phyloP scores from a whole-genome alignment of 2,797 vertebrate species.

The Heterohyrax brucei region DNA sequence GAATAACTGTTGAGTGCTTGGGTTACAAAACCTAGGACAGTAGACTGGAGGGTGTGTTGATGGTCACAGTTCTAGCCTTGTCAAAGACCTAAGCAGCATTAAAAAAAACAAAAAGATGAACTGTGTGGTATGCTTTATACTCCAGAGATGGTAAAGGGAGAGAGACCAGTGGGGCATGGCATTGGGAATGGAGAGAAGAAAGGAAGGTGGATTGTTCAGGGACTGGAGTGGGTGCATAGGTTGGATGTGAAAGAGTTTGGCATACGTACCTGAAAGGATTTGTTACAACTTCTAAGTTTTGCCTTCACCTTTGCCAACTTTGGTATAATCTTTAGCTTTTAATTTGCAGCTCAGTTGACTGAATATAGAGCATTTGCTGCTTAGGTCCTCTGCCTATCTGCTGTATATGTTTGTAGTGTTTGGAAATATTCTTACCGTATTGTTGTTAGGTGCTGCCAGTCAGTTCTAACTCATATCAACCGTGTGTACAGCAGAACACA shows the following conservation, averaged over 20 bases:
- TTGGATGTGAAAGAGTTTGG: background rate
- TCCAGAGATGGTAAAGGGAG: background rate
- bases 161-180: background rate
- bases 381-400: background rate
- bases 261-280: background rate
- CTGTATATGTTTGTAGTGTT: background rate
- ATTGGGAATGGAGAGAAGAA: background rate
- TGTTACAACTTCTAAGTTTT: slow-evolving; percentile 17
- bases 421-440: slow-evolving; percentile 19
- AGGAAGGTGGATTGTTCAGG: background rate
- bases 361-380: background rate
- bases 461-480: too few species aligned
- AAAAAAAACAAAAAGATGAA: background rate
- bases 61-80: background rate
- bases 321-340: slow-evolving; percentile 17
- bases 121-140: background rate
- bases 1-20: background rate
- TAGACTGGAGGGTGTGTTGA: background rate
- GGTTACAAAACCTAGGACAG: background rate
- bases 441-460: too few species aligned
- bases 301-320: slow-evolving; percentile 31
- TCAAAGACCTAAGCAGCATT: background rate
- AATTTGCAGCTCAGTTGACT: background rate
- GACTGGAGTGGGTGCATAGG: background rate
- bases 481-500: too few species aligned